Percentiles rank a stretch among this genome's conserved stretches.
These are phyloP conservation scores for Eutolmus rufibarbis DNA, from an alignment of 2,888 invertebrate species.

Conservation along the genomic window DNA sequence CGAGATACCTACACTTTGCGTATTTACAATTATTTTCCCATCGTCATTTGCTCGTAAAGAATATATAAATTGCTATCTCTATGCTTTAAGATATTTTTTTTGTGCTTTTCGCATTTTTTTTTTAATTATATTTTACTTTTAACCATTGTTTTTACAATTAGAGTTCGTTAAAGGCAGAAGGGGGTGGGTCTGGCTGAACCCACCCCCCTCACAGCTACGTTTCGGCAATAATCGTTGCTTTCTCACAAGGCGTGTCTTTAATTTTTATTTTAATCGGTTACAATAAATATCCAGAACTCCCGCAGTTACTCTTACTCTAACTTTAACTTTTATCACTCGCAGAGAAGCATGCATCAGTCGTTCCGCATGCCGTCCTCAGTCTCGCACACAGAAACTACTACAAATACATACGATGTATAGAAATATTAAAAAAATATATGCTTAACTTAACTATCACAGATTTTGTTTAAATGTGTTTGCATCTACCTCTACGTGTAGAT, in stretches of 20 bases:
- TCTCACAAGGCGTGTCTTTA: not conserved
- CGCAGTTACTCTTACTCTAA: not conserved
- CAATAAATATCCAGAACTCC: constrained; percentile 14
- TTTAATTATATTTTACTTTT: not conserved
- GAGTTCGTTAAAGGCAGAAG: constrained; percentile 27
- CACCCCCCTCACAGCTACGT: constrained; percentile 20
- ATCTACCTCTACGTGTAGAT: not conserved
- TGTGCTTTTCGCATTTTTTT: not conserved
- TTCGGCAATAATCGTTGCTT: constrained; percentile 40
- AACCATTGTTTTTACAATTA: not conserved
- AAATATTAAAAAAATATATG: constrained; percentile 8
- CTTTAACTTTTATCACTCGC: constrained; percentile 14
- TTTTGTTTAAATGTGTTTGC: constrained; percentile 33
- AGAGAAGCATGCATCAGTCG: constrained; percentile 31
- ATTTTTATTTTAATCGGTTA: not conserved
- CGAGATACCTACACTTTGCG: not conserved
- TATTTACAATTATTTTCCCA: constrained; percentile 28
- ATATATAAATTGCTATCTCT: not conserved
- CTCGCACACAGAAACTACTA: constrained; percentile 20
- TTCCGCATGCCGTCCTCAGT: constrained; percentile 23
- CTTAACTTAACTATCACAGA: constrained; percentile 39
- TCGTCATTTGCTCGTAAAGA: not conserved
- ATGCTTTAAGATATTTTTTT: constrained; percentile 2
- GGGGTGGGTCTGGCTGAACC: not conserved
- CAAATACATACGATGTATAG: constrained; percentile 17